These are phyloP conservation scores for Habropoda laboriosa DNA, from an alignment of 1,140 invertebrate species.

Conservation along the genomic window DNA sequence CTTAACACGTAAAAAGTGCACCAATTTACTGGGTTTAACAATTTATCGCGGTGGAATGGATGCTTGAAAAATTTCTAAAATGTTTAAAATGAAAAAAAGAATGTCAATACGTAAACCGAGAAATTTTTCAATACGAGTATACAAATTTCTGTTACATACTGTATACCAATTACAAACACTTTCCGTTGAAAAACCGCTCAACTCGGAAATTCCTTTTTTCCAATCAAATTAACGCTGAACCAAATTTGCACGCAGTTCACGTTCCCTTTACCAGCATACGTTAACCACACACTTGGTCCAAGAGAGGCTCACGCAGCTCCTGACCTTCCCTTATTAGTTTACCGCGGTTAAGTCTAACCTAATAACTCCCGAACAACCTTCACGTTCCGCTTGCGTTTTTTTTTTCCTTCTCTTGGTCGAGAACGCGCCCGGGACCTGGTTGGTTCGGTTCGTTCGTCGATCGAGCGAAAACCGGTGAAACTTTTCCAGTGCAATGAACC, in stretches of 20 bases:
- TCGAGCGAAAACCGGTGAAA: conserved; percentile 39
- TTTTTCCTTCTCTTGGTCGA: background rate
- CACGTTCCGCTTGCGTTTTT: conserved; percentile 16
- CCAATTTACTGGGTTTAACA: no score
- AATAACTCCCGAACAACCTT: conserved; percentile 35
- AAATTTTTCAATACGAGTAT: no score
- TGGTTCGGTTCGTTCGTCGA: conserved; percentile 19
- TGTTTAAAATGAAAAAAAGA: no score
- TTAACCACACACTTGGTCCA: no score
- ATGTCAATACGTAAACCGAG: no score
- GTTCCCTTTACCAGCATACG: background rate
- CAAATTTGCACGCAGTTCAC: background rate
- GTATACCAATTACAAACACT: no score
- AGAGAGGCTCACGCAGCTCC: background rate
- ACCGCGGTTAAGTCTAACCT: conserved; percentile 10
- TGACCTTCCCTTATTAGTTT: conserved; percentile 21
- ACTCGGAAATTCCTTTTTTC: background rate
- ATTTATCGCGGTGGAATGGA: no score
- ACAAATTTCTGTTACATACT: no score
- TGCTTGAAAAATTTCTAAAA: no score
- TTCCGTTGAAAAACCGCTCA: no score
- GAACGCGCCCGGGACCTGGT: conserved; percentile 5
- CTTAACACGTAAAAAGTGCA: no score
- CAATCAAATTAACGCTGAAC: background rate
- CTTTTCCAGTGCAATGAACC: conserved; percentile 51